Evolutionary conservation across 1,140 invertebrate species (phyloP).

Genomic region (Helicoverpa armigera): DNA sequence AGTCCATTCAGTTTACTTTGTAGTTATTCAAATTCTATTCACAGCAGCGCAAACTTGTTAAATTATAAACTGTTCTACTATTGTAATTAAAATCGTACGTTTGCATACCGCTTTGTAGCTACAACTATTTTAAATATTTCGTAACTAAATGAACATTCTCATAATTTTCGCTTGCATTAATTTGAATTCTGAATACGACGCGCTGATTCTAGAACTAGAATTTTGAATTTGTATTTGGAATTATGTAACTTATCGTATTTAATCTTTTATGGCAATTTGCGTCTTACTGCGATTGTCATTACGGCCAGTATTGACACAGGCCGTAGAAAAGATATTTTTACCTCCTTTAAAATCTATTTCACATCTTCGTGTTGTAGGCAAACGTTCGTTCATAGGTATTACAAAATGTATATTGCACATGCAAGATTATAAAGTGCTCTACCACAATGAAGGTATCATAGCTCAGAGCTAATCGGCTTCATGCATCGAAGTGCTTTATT

Average conservation of each 20-base stretch:
- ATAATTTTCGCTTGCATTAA: too few species aligned
- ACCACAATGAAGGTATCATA: background rate
- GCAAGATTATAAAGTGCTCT: background rate
- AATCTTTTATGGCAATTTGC: too few species aligned
- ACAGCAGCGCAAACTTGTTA: background rate
- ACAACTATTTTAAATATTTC: too few species aligned
- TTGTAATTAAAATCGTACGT: background rate
- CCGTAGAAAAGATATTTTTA: background rate
- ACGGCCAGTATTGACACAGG: too few species aligned
- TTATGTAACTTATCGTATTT: too few species aligned
- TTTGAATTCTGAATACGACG: too few species aligned
- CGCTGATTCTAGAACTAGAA: too few species aligned
- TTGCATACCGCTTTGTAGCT: background rate
- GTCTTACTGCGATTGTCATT: too few species aligned
- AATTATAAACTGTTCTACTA: background rate
- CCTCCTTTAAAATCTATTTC: background rate
- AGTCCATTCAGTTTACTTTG: background rate
- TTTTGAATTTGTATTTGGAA: too few species aligned
- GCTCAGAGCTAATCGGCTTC: conserved; percentile 2
- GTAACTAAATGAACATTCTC: too few species aligned
- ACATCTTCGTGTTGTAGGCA: background rate
- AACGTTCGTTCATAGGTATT: too few species aligned
- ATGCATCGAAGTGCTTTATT: conserved; percentile 1
- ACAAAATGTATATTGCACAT: background rate
- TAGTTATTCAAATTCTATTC: conserved; percentile 24